Conservation (phyloP, 2,797 vertebrate genomes). For the Hydrolagus colliei region DNA sequence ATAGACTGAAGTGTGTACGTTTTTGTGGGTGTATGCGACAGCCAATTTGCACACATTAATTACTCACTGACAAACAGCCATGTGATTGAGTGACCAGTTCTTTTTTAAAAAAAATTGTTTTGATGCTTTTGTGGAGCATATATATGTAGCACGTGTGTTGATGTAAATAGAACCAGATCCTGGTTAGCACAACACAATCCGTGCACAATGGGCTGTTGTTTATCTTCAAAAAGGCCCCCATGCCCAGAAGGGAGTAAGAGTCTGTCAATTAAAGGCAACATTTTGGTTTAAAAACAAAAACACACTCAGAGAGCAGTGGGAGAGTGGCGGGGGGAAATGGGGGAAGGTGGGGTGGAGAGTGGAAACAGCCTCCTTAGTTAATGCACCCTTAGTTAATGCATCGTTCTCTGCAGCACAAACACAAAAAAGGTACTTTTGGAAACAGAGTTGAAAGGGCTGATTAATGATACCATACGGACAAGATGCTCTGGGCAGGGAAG, state of each 20-base stretch:
- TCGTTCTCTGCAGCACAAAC: background rate
- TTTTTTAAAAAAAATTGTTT: background rate
- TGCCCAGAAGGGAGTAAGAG: constrained; percentile 7
- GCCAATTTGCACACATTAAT: too few relatives aligned
- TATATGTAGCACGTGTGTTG: background rate
- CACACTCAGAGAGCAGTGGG: background rate
- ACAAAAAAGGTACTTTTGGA: background rate
- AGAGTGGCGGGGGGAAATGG: too few relatives aligned
- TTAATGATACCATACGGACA: background rate
- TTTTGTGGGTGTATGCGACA: too few relatives aligned
- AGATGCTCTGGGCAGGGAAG: background rate
- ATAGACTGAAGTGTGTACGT: too few relatives aligned
- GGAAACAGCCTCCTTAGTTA: background rate
- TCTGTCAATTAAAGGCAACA: background rate
- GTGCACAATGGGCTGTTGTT: background rate
- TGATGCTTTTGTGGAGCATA: constrained; percentile 21
- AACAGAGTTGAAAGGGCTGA: background rate
- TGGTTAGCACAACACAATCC: constrained; percentile 8
- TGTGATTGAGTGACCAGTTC: too few relatives aligned
- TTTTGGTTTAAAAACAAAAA: background rate
- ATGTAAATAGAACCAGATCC: constrained; percentile 8
- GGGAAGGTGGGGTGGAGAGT: too few relatives aligned
- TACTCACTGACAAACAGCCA: too few relatives aligned
- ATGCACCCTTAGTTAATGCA: background rate
- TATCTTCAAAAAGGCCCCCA: background rate